These are phyloP conservation scores for Epinephelus fuscoguttatus DNA, from an alignment of 2,113 vertebrate species.

Conservation along the genomic window DNA sequence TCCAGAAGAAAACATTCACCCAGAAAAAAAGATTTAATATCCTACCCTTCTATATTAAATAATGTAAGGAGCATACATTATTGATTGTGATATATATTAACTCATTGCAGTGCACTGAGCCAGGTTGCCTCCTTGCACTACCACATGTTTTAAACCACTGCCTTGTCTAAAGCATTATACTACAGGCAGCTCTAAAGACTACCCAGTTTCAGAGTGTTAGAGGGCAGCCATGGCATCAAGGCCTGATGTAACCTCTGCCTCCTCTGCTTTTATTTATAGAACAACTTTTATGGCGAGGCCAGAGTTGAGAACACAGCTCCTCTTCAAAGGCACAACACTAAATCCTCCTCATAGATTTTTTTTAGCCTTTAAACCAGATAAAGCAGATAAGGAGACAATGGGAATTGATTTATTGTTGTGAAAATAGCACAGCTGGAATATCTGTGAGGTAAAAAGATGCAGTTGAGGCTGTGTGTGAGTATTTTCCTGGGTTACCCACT, in stretches of 20 bases:
- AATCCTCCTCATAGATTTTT: neutral
- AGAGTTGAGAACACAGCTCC: neutral
- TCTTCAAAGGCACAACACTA: neutral
- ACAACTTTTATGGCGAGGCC: conserved; percentile 29
- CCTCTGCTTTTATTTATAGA: conserved; percentile 37
- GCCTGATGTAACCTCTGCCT: conserved; percentile 18
- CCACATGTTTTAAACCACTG: neutral
- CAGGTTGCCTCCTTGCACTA: neutral
- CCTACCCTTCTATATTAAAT: neutral
- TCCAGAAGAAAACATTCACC: neutral
- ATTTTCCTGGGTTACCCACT: too few relatives aligned
- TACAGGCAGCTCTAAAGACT: neutral
- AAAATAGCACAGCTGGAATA: neutral
- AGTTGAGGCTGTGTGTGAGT: neutral
- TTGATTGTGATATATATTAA: neutral
- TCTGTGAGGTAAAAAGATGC: neutral
- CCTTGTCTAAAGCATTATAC: neutral
- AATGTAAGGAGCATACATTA: neutral
- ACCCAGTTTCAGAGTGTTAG: neutral
- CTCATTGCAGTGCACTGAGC: neutral
- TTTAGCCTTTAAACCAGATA: neutral
- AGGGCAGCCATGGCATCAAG: neutral
- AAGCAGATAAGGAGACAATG: neutral
- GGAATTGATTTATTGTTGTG: neutral
- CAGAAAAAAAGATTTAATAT: neutral